Base-by-base conservation (phyloP, 2,888 invertebrate genomes). In the Pandemis corylana region DNA sequence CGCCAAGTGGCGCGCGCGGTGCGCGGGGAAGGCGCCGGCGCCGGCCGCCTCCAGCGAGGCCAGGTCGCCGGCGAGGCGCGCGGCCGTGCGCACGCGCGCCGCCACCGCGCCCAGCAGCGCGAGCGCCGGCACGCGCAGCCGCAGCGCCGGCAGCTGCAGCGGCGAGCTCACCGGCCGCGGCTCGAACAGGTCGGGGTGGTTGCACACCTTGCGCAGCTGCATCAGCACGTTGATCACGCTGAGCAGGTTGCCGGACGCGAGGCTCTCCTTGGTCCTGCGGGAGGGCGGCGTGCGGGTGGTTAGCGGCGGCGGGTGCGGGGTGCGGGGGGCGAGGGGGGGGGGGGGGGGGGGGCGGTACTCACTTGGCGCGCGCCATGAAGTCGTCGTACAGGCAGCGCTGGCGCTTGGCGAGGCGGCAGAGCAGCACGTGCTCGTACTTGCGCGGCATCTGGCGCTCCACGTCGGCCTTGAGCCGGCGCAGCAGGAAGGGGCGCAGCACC, bases 371-470 rank as follows among this genome's bases (percentile, higher is more conserved):
- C 71, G 98, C 97, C 99, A 99, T 99, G 94, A 99, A 99, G 92
- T 99, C 99, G 93, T 99, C 99, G 94, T 99, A 99, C 76, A 99
- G 95, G 95, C 96, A 99, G 78, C 99, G 96, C 92, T 99, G 99
- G 53, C 99, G 95, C 92, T 99, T 99, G 53, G 99, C 98, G 81
- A 99, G 95, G 68, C 98, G 96, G 87, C 99, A 99, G 96, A 98
- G 96, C 41, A 99, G 95, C 80, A 99, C 97, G 92, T 99, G 99
- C 90, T 99, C 99, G 91, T 97, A 98, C 93, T 99, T 99, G 88
- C 91, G 89, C 86, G 99, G 99, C 96, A 99, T 96, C 95, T 99
- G 99, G 85, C 99, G 98, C 92, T 99, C 99, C 76, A 99, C 99
- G 95, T 99, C 99, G 72, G 96, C 96, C 93, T 99, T 99, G 82